phyloP scores from a whole-genome alignment of 30 jellyfish, hydroid and myxozoan genomes.

The Chironex yamaguchii region DNA sequence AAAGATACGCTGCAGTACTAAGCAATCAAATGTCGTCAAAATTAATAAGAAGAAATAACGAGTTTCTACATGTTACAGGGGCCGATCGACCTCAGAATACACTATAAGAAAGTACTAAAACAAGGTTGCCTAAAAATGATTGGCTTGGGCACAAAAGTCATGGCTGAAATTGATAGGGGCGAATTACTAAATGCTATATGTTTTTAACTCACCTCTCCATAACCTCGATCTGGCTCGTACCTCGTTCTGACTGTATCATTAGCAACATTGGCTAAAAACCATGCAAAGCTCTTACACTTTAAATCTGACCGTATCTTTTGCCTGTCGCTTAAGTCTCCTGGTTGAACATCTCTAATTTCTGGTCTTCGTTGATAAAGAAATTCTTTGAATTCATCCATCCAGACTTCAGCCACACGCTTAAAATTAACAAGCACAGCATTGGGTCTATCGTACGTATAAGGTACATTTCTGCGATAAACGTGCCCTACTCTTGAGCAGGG shows the following conservation, averaged over 20 bases:
- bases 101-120: too few species aligned
- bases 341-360: slow-evolving; percentile 78
- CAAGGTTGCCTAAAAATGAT: too few species aligned
- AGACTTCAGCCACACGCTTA: slow-evolving; percentile 98
- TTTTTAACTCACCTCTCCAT: slow-evolving; percentile 87
- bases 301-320: slow-evolving; percentile 72
- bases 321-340: slow-evolving; percentile 82
- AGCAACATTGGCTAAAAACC: slow-evolving; percentile 95
- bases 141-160: too few species aligned
- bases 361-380: slow-evolving; percentile 85
- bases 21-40: too few species aligned
- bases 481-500: slow-evolving; percentile 99
- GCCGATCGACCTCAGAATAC: too few species aligned
- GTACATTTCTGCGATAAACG: slow-evolving; percentile 97
- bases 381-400: slow-evolving; percentile 99
- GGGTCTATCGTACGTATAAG: slow-evolving; percentile 93
- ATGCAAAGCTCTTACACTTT: slow-evolving; percentile 86
- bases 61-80: too few species aligned
- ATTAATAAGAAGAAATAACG: too few species aligned
- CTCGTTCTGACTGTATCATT: slow-evolving; percentile 91
- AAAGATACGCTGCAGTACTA: too few species aligned
- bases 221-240: slow-evolving; percentile 96
- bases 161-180: too few species aligned
- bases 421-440: slow-evolving; percentile 90
- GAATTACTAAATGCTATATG: too few species aligned